Evolutionary conservation across 2,113 vertebrate species (phyloP).

Genomic region (Zapus hudsonius): DNA sequence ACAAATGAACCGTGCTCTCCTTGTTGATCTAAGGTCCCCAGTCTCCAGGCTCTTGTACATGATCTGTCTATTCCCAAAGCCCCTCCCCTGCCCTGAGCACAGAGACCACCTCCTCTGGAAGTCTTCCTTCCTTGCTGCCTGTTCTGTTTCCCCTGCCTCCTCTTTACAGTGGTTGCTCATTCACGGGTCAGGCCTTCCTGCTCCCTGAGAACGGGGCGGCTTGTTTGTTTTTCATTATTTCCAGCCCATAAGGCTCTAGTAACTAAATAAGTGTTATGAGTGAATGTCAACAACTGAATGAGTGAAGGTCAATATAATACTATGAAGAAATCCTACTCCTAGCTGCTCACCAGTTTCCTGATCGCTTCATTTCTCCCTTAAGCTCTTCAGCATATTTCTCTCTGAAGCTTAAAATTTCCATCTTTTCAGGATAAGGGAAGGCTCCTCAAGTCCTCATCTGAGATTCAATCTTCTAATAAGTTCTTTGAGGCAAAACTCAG

Average conservation of each 20-base stretch:
- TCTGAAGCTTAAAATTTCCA: not conserved
- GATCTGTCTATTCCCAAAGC: not conserved
- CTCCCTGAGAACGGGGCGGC: not conserved
- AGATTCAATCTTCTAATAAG: not conserved
- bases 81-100: not conserved
- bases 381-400: not conserved
- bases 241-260: not conserved
- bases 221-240: slow-evolving; percentile 2
- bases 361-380: not conserved
- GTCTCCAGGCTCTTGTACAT: too few relatives aligned
- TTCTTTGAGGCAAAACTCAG: not conserved
- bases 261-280: not conserved
- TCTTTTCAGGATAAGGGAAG: not conserved
- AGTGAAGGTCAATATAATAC: not conserved
- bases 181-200: not conserved
- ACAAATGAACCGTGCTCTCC: not conserved
- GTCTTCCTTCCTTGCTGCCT: not conserved
- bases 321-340: not conserved
- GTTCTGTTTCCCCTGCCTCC: not conserved
- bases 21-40: not conserved
- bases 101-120: not conserved
- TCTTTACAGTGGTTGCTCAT: not conserved
- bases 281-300: not conserved
- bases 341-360: not conserved
- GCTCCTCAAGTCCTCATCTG: not conserved